Evolutionary conservation across 2,797 vertebrate species (phyloP).

Genomic region (Sciurus carolinensis): DNA sequence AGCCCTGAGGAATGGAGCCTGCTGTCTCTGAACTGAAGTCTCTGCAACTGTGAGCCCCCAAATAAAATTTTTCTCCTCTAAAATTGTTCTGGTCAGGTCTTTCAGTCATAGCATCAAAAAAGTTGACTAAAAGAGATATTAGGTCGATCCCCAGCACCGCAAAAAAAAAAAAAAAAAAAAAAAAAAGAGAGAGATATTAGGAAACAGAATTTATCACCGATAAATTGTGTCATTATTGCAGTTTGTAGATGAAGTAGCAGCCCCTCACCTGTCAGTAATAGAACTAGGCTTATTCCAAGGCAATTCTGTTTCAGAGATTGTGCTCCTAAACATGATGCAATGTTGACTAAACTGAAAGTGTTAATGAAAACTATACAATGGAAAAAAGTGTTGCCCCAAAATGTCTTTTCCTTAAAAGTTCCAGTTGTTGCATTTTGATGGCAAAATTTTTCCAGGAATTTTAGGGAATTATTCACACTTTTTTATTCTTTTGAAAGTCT

Average conservation of each 20-base stretch:
- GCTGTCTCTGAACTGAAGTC: too few relatives aligned
- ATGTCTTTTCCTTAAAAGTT: not conserved
- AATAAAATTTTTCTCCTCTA: too few relatives aligned
- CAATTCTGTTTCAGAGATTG: not conserved
- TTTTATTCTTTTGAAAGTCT: constrained; percentile 12
- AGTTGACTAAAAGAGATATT: too few relatives aligned
- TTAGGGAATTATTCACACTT: not conserved
- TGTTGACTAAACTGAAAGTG: not conserved
- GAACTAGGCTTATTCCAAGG: not conserved
- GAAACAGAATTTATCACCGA: not conserved
- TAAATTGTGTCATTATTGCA: not conserved
- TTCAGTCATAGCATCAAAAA: too few relatives aligned
- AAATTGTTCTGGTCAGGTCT: too few relatives aligned
- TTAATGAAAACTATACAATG: not conserved
- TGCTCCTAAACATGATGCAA: not conserved
- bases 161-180: too few relatives aligned
- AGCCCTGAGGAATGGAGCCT: too few relatives aligned
- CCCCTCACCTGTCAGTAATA: not conserved
- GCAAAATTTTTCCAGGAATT: not conserved
- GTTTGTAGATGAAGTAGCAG: not conserved
- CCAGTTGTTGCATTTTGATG: not conserved
- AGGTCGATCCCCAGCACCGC: too few relatives aligned
- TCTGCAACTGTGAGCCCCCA: too few relatives aligned
- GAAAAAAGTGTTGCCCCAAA: fast-evolving
- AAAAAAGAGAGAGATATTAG: too few relatives aligned